Base-by-base conservation (phyloP, 2,888 invertebrate genomes). In the Aelia acuminata region DNA sequence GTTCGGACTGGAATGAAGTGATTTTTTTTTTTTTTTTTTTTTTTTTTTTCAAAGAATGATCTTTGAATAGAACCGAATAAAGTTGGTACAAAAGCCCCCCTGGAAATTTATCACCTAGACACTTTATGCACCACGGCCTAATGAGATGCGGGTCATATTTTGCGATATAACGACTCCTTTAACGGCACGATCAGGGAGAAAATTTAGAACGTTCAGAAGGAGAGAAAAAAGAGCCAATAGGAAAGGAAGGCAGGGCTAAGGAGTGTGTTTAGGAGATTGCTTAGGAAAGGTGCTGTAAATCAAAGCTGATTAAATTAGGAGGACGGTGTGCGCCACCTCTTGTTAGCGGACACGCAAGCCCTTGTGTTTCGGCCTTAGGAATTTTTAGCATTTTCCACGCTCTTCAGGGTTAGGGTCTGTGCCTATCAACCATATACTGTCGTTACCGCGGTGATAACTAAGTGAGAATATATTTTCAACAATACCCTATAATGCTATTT, bases 61-160 rank as follows among this genome's bases (percentile, higher is more conserved):
- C 63, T n/a, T 80, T 13, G 13, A n/a, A 43, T 43, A 22, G 43
- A 80, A 80, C 43, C 22, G 13, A 43, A 80, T 80, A 80, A 43
- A 80, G 43, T 43, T 80, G 22, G 3, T 80, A 43, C 43, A 3
- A 35, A 75, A 47, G 80, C n/a, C 80, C n/a, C 3, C 63, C 18
- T 5, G 4, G 13, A 35, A 43, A n/a, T 80, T 80, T 80, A 80
- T 80, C 4, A 47, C 80, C 43, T 1, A 13, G n/a, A 10, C 15
- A n/a, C 26, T 57, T 57, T 26, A 57, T 80, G 80, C 43, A 80
- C 80, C 75, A 20, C n/a, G 11, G 10, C 43, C 80, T 80, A 80
- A 80, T 80, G 80, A 80, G 80, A 80, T 80, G 80, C 80, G 80
- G 80, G 80, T n/a, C 80, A 80, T 80, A 80, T 80, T 80, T 80